Percentiles rank a stretch among this genome's conserved stretches.
These are phyloP conservation scores for Rhinoraja longicauda DNA, from an alignment of 2,797 vertebrate species.

Conservation along the genomic window DNA sequence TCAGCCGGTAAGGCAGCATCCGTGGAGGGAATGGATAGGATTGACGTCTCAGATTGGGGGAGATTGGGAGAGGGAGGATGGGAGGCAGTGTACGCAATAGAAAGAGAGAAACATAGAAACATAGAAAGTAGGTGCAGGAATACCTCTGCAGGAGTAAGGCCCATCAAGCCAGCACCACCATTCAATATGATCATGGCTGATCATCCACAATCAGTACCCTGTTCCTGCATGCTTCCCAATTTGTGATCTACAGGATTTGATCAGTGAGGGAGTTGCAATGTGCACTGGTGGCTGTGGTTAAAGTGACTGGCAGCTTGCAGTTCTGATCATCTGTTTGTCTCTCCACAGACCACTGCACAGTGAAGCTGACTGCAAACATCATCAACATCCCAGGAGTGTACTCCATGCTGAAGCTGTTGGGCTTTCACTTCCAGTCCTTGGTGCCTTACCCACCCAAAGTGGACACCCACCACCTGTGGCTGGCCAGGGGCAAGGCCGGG, in stretches of 20 bases:
- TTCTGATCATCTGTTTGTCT: neutral
- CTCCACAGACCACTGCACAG: neutral
- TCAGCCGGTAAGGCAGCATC: too few relatives aligned
- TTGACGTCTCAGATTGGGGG: too few relatives aligned
- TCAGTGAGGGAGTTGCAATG: neutral
- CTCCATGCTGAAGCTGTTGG: neutral
- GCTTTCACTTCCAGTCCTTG: slow-evolving; percentile 28
- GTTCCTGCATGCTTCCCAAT: neutral
- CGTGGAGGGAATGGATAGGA: too few relatives aligned
- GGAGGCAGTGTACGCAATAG: neutral
- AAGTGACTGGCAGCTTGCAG: neutral
- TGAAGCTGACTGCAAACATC: slow-evolving; percentile 29
- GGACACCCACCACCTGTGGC: neutral
- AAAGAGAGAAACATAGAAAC: too few relatives aligned
- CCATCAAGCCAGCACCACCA: too few relatives aligned
- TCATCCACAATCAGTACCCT: too few relatives aligned
- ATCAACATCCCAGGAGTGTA: slow-evolving; percentile 5
- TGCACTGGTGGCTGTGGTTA: neutral
- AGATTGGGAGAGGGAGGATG: neutral
- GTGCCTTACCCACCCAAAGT: neutral
- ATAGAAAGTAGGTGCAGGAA: too few relatives aligned
- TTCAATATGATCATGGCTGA: too few relatives aligned
- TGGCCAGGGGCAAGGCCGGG: neutral
- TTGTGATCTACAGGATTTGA: neutral
- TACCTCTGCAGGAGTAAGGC: too few relatives aligned